Base-by-base conservation (phyloP, 2,888 invertebrate species). In the Drosophila tripunctata region DNA sequence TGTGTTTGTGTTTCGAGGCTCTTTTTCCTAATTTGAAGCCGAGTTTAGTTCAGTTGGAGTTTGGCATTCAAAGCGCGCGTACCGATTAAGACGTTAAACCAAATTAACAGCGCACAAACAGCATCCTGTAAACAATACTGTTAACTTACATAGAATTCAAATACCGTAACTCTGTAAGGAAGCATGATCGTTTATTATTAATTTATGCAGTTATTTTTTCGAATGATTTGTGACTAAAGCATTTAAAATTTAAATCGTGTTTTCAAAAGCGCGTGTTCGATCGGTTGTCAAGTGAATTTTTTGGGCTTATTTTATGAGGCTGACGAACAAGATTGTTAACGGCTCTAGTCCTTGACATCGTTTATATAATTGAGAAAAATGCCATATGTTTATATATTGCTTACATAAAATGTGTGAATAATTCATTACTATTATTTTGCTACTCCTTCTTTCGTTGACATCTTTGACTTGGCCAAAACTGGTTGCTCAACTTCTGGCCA, bases 1-100 rank as follows among this genome's bases (percentile, higher is more conserved):
- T 61, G n/a, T n/a, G n/a, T n/a, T n/a, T n/a, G n/a, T n/a, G n/a
- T 24, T 24, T 24, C 27, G 69, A 60, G 78, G 43, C 83, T 78
- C 82, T 78, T 71, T 80, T 79, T 69, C 69, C 75, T 77, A 86
- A 79, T 82, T 81, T 64, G 54, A 75, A 82, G 66, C 66, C 44
- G 61, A 64, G 76, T 76, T 72, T 52, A 51, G 81, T 75, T 88
- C 89, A 89, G 89, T 89, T 79, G 75, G 76, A 79, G 75, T 87
- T 88, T 74, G 83, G 78, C 89, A 76, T 78, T 89, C 86, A 78
- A 56, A 48, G 82, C 61, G 89, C 76, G 64, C 79, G 78, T 87
- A 77, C 27, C 10, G n/a, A n/a, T n/a, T n/a, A n/a, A n/a, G n/a
- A 27, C 75, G 58, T 51, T 36, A 24, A 55, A n/a, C 31, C 54